Conservation (phyloP, 2,797 vertebrate genomes). For the Cyprinella venusta region DNA sequence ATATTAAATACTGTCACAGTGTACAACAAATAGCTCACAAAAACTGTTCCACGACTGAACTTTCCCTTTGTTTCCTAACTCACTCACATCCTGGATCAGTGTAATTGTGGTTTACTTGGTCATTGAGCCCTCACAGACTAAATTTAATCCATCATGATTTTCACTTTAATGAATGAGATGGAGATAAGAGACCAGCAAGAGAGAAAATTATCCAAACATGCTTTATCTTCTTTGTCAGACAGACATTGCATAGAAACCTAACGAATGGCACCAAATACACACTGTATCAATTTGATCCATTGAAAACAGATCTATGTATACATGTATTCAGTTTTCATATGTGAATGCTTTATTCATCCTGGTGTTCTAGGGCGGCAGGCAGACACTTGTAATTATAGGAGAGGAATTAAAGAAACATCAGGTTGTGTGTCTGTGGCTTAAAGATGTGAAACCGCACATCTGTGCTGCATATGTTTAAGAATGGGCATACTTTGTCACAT, state of each 20-base stretch:
- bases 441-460: conserved; percentile 72
- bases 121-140: conserved; percentile 25
- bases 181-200: conserved; percentile 34
- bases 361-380: conserved; percentile 56
- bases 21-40: not conserved
- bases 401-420: conserved; percentile 74
- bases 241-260: conserved; percentile 54
- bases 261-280: conserved; percentile 46
- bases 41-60: not conserved
- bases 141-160: conserved; percentile 47
- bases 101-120: conserved; percentile 10
- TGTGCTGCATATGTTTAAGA: conserved; percentile 71
- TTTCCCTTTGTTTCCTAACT: not conserved
- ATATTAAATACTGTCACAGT: not conserved
- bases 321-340: conserved; percentile 30
- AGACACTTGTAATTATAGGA: conserved; percentile 68
- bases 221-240: conserved; percentile 57
- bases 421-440: conserved; percentile 70
- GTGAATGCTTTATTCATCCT: conserved; percentile 42
- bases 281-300: conserved; percentile 45
- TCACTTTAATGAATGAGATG: conserved; percentile 48
- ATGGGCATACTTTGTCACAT: conserved; percentile 18
- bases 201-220: conserved; percentile 52
- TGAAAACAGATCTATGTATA: conserved; percentile 48
- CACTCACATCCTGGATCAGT: not conserved